Conservation (phyloP, 2,888 invertebrate genomes). For the Congeria kusceri region DNA sequence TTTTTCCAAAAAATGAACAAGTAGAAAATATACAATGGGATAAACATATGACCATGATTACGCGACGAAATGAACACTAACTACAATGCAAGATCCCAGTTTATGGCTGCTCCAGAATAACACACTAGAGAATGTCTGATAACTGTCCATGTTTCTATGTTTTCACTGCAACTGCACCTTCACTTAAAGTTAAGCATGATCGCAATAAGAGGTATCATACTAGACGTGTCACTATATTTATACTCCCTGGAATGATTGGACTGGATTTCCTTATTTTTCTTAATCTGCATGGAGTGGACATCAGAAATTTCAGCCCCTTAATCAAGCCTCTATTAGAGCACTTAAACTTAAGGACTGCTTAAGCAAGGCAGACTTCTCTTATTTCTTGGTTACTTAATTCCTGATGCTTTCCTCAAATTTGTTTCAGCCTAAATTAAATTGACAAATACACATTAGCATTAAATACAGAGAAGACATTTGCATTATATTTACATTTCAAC, state of each 20-base stretch:
- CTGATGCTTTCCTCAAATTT: constrained; percentile 26
- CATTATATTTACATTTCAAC: no score
- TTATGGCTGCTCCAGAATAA: not conserved
- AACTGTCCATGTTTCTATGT: not conserved
- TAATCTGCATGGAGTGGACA: not conserved
- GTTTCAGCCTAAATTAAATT: constrained; percentile 26
- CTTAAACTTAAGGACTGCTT: no score
- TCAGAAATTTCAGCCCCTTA: not conserved
- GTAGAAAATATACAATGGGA: constrained; percentile 7
- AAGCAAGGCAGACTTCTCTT: no score
- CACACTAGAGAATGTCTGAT: not conserved
- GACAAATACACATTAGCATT: constrained; percentile 21
- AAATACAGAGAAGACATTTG: not conserved
- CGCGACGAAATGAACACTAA: constrained; percentile 33
- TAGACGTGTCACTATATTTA: no score
- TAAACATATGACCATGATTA: constrained; percentile 20
- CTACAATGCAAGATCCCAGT: constrained; percentile 19
- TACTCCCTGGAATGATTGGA: no score
- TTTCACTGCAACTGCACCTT: no score
- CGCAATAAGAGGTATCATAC: no score
- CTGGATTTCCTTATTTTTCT: constrained; percentile 15
- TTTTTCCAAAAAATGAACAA: constrained; percentile 22
- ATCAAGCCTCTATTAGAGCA: no score
- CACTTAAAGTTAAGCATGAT: no score
- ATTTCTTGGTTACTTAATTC: constrained; percentile 27